phyloP scores from a whole-genome alignment of 2,888 invertebrate genomes.

The Meganola albula region DNA sequence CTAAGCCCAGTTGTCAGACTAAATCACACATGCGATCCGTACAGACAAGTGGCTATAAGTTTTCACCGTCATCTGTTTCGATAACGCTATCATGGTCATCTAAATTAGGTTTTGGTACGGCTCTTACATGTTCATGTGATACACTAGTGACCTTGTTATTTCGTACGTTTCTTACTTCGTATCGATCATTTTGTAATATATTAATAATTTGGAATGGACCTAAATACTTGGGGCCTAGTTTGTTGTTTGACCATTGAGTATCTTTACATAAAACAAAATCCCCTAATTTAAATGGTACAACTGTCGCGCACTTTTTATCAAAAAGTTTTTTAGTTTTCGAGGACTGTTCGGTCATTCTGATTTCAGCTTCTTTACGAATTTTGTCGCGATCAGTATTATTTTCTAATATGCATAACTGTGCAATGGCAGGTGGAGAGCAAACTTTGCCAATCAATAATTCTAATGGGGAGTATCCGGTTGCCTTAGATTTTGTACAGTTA shows the following conservation, averaged over 20 bases:
- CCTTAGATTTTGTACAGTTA: neutral
- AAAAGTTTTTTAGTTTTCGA: neutral
- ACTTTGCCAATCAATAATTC: neutral
- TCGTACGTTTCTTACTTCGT: too few species aligned
- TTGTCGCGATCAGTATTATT: neutral
- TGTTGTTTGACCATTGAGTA: slow-evolving; percentile 4
- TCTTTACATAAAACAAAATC: slow-evolving; percentile 6
- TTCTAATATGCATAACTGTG: neutral
- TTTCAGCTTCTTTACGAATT: neutral
- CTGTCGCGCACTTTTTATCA: neutral
- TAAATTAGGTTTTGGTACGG: too few species aligned
- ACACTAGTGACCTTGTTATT: too few species aligned
- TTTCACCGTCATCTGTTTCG: too few species aligned
- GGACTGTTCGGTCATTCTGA: neutral
- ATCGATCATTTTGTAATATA: slow-evolving; percentile 3
- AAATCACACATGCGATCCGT: too few species aligned
- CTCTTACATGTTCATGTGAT: too few species aligned
- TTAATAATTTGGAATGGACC: slow-evolving; percentile 3
- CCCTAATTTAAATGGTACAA: neutral
- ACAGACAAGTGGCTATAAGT: too few species aligned
- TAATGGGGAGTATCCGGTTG: neutral
- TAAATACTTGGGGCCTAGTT: slow-evolving; percentile 6
- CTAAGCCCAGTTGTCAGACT: too few species aligned
- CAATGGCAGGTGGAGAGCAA: neutral
- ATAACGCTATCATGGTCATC: too few species aligned